Base-by-base conservation (phyloP, 1,140 invertebrate genomes). In the Melipona quadrifasciata region DNA sequence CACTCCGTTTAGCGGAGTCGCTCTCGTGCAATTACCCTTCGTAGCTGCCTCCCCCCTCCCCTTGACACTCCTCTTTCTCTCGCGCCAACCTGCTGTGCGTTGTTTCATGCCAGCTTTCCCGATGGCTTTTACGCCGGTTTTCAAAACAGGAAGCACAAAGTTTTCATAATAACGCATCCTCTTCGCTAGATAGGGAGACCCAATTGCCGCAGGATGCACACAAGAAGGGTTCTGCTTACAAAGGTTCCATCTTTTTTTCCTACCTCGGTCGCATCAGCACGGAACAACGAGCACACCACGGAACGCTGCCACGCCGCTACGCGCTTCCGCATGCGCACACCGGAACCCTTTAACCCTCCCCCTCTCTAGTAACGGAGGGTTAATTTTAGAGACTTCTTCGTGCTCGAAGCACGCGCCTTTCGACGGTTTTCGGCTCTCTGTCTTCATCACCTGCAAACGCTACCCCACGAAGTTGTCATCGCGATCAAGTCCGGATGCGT, bases 141-240 rank as follows among this genome's bases (percentile, higher is more conserved):
- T 86, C 71, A 87, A 89, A 90, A 89, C 88, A 90, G 82, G 87
- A 90, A 87, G 88, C 85, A 76, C 75, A 84, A 87, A 89, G 86
- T 90, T 90, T 90, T 90, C 90, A 91, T 91, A 90, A 91, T 90
- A 90, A 90, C 87, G 87, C 85, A 87, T 89, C 88, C 88, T 89
- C 85, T 84, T 86, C 87, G 83, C 47, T 84, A 77, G 88, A 90
- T 84, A 85, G 81, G 88, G 82, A 90, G 87, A 90, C 89, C 87
- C 87, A 87, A 88, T 90, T 82, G 86, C 89, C 87, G 82, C 87
- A 90, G 89, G 84, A 90, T 88, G 89, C 87, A 88, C 89, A 90
- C 87, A 85, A 79, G 85, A 90, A 79, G 89, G 89, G 87, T 89
- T 55, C 85, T 80, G 78, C 51, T 78, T 68, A 89, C 85, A 87